Conservation (phyloP, 1,140 invertebrate species). For the Cotesia typhae region DNA sequence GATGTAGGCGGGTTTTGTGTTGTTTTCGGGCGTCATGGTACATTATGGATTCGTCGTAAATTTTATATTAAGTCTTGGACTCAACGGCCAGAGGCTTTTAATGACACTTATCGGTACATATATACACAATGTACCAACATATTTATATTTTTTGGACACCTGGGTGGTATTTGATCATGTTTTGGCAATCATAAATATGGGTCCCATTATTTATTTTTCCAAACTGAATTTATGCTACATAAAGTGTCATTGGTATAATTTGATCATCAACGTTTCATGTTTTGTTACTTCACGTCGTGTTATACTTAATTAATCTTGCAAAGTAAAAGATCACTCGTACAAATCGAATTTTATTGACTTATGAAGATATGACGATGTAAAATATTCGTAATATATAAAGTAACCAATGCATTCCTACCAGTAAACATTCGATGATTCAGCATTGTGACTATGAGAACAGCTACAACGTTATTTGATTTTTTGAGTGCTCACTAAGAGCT, state of each 20-base stretch:
- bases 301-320: background rate
- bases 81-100: background rate
- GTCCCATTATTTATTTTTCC: constrained; percentile 14
- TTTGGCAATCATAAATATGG: constrained; percentile 28
- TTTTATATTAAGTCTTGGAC: constrained; percentile 39
- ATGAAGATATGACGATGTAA: constrained; percentile 34
- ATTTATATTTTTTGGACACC: constrained; percentile 10
- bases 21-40: constrained; percentile 35
- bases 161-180: constrained; percentile 33
- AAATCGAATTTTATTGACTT: constrained; percentile 23
- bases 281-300: background rate
- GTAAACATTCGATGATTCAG: constrained; percentile 27
- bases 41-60: constrained; percentile 43
- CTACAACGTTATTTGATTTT: constrained; percentile 1
- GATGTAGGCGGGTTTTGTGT: constrained; percentile 21
- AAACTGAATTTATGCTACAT: background rate
- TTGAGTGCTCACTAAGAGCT: background rate
- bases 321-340: constrained; percentile 3
- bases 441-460: background rate
- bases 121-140: constrained; percentile 20
- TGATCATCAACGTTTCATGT: background rate
- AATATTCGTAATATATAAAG: background rate
- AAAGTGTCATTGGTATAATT: background rate
- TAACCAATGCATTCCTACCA: background rate
- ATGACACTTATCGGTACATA: background rate